A percentile compares a stretch with the other conserved stretches of the same genome.
These are phyloP conservation scores for Diarsia brunnea DNA, from an alignment of 2,888 invertebrate genomes.

Conservation along the genomic window DNA sequence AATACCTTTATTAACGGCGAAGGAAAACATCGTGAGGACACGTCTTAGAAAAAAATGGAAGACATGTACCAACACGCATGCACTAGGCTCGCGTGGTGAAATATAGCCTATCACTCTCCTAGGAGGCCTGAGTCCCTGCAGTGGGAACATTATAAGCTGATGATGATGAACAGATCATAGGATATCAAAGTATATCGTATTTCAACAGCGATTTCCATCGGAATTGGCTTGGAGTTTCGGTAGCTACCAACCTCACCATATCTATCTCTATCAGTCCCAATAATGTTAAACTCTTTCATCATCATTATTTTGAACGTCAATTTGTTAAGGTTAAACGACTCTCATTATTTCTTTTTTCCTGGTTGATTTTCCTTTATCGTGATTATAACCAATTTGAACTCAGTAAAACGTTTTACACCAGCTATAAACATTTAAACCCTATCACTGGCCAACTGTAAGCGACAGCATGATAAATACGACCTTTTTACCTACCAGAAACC, in stretches of 20 bases:
- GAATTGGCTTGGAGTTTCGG: too few relatives aligned
- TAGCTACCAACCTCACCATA: background rate
- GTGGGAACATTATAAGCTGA: too few relatives aligned
- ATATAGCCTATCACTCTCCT: too few relatives aligned
- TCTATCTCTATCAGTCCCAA: background rate
- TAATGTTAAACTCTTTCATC: too few relatives aligned
- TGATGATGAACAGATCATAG: background rate
- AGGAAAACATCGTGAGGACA: too few relatives aligned
- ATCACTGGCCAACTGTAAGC: background rate
- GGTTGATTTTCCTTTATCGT: background rate
- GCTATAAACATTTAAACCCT: background rate
- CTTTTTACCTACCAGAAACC: constrained; percentile 27
- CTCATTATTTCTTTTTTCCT: background rate
- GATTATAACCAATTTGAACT: background rate
- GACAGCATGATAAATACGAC: constrained; percentile 32
- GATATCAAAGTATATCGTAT: background rate
- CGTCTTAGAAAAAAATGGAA: too few relatives aligned
- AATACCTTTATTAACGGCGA: too few relatives aligned
- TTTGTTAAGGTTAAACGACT: too few relatives aligned
- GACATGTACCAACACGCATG: too few relatives aligned
- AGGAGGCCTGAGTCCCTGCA: too few relatives aligned
- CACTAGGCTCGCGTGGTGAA: too few relatives aligned
- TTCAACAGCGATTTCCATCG: background rate
- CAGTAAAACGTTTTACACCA: background rate
- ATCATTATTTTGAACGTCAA: too few relatives aligned